These are phyloP conservation scores for Bombus fervidus DNA, from an alignment of 1,140 invertebrate species.

Conservation along the genomic window DNA sequence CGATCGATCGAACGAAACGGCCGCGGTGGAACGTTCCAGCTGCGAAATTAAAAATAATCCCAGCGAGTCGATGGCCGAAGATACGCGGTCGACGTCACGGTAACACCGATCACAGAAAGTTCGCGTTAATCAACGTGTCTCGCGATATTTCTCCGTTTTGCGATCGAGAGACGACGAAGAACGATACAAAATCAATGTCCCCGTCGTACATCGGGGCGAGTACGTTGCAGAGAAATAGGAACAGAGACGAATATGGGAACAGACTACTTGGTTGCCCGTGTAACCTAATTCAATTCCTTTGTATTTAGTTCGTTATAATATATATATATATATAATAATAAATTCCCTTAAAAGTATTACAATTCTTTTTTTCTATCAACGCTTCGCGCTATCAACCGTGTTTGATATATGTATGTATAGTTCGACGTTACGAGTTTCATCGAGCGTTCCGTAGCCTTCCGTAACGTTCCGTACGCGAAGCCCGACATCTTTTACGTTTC, in stretches of 20 bases:
- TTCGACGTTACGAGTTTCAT: conserved; percentile 25
- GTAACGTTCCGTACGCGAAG: neutral
- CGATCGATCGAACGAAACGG: neutral
- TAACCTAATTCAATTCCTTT: conserved; percentile 82
- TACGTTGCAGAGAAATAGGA: conserved; percentile 66
- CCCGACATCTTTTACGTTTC: neutral
- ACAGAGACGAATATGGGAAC: conserved; percentile 76
- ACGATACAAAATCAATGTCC: conserved; percentile 27
- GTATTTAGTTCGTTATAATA: conserved; percentile 77
- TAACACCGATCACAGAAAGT: conserved; percentile 34
- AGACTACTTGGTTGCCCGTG: conserved; percentile 72
- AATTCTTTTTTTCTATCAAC: conserved; percentile 72
- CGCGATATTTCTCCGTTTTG: neutral
- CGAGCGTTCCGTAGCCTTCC: neutral
- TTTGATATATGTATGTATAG: conserved; percentile 41
- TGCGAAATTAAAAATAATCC: neutral
- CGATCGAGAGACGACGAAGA: conserved; percentile 32
- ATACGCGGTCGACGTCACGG: conserved; percentile 7
- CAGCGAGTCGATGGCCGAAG: conserved; percentile 27
- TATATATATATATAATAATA: conserved; percentile 53
- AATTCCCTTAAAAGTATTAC: conserved; percentile 74
- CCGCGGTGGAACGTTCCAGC: neutral
- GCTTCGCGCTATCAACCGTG: conserved; percentile 71
- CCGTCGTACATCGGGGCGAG: neutral
- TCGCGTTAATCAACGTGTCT: neutral